These are phyloP conservation scores for Rhingia campestris DNA, from an alignment of 2,888 invertebrate genomes.

Conservation along the genomic window DNA sequence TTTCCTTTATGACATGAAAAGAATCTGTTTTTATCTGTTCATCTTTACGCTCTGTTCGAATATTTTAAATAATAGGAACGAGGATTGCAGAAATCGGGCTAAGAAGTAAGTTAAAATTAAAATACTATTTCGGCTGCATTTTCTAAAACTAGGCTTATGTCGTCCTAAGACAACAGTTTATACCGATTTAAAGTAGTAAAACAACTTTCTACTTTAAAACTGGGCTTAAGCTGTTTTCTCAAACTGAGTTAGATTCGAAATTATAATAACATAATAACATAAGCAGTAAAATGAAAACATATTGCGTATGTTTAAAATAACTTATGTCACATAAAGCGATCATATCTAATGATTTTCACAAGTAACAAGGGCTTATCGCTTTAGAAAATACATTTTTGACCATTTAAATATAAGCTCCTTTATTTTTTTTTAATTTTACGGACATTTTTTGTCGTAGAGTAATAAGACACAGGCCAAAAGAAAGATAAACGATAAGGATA, in stretches of 20 bases:
- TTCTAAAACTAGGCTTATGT: background rate
- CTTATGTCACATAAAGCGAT: too few relatives aligned
- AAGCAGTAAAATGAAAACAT: too few relatives aligned
- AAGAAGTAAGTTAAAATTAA: background rate
- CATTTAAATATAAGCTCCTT: conserved; percentile 12
- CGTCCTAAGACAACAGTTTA: conserved; percentile 10
- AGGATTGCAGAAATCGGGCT: background rate
- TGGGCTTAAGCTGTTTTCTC: background rate
- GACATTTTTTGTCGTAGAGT: conserved; percentile 16
- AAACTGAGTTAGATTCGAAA: background rate
- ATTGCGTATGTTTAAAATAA: too few relatives aligned
- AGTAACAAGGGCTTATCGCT: conserved; percentile 14
- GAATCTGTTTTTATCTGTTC: conserved; percentile 5
- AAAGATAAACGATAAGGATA: conserved; percentile 6
- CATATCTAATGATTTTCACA: too few relatives aligned
- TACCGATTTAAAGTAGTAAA: background rate
- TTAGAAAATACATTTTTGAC: conserved; percentile 15
- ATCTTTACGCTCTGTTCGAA: background rate
- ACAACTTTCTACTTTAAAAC: background rate
- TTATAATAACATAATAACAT: too few relatives aligned
- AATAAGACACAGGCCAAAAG: conserved; percentile 10
- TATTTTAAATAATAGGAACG: background rate
- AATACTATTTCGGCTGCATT: background rate
- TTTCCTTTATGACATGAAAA: background rate
- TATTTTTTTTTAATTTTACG: conserved; percentile 21